phyloP scores from a whole-genome alignment of 2,888 invertebrate genomes.

The Leptarthrus brevirostris region DNA sequence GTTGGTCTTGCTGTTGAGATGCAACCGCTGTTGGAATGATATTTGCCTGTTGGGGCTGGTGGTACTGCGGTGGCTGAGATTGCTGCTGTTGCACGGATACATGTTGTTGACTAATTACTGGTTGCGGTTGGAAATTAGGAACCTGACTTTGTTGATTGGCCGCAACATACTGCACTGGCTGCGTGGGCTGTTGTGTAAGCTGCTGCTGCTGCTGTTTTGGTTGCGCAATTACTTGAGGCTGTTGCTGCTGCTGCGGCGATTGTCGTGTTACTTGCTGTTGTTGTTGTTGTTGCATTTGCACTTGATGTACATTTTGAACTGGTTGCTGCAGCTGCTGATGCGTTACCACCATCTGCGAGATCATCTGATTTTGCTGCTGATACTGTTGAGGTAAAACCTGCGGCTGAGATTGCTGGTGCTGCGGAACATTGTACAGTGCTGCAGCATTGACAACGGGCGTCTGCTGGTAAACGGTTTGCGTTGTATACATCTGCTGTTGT shows the following conservation, averaged over 20 bases:
- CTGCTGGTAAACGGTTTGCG: conserved; percentile 56
- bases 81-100: conserved; percentile 62
- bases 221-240: conserved; percentile 49
- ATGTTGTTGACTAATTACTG: background rate
- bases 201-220: conserved; percentile 35
- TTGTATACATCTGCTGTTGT: conserved; percentile 51
- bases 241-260: conserved; percentile 55
- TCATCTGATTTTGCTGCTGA: conserved; percentile 9
- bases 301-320: conserved; percentile 60
- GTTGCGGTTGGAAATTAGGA: background rate
- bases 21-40: conserved; percentile 58
- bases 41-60: conserved; percentile 63
- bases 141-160: conserved; percentile 64
- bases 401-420: conserved; percentile 32
- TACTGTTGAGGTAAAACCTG: conserved; percentile 4
- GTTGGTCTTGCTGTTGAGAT: background rate
- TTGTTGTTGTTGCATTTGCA: conserved; percentile 57
- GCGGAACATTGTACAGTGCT: conserved; percentile 52
- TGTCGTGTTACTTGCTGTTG: conserved; percentile 23
- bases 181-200: conserved; percentile 57
- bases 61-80: conserved; percentile 68
- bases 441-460: conserved; percentile 63
- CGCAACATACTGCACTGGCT: conserved; percentile 67
- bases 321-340: conserved; percentile 64
- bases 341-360: conserved; percentile 13